Evolutionary conservation across 2,888 invertebrate genomes (phyloP).

Genomic region (Oasisia sp.): DNA sequence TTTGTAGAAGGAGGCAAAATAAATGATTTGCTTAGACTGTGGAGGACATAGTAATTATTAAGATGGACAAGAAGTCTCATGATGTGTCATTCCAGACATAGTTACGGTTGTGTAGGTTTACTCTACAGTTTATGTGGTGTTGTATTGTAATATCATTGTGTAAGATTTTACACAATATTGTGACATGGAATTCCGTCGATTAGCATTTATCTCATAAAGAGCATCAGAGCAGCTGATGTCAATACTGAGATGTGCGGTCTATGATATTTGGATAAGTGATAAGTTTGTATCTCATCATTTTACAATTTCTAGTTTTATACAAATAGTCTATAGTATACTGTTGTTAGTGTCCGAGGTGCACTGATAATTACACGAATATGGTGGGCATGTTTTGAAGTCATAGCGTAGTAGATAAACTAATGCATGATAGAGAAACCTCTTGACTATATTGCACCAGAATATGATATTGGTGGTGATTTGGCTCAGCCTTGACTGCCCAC

Average conservation of each 20-base stretch:
- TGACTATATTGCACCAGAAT: no score
- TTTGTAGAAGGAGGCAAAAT: not conserved
- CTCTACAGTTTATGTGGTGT: not conserved
- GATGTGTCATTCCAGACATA: not conserved
- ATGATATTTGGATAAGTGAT: slow-evolving; percentile 1
- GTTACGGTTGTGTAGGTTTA: not conserved
- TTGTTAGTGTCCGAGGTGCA: not conserved
- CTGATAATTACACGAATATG: not conserved
- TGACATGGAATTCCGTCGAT: not conserved
- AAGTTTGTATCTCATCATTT: not conserved
- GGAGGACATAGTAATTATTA: not conserved
- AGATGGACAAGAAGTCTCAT: not conserved
- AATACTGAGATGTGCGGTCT: not conserved
- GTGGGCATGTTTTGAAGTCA: not conserved
- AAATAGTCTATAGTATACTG: no score
- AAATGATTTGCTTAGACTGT: not conserved
- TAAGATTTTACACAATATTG: not conserved
- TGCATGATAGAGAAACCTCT: not conserved
- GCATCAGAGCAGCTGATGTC: not conserved
- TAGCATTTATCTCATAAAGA: not conserved
- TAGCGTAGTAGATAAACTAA: not conserved
- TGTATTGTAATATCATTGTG: not conserved
- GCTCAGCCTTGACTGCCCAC: not conserved
- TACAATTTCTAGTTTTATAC: not conserved
- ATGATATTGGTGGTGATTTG: no score